Evolutionary conservation across 53 echinoderm and acorn worm species (phyloP).

Genomic region (Antedon mediterranea): DNA sequence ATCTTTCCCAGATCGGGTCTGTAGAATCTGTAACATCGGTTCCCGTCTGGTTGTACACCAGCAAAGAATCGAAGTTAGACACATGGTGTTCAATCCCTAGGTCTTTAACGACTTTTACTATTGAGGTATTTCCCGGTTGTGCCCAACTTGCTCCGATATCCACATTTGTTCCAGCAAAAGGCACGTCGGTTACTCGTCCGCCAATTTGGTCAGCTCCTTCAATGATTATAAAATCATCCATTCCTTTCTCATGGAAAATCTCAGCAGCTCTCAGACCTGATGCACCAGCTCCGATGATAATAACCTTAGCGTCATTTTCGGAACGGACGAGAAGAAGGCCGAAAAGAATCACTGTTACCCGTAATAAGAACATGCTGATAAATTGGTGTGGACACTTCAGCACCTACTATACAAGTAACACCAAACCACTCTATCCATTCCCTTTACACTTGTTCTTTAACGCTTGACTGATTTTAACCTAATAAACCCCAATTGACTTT

Average conservation of each 20-base stretch:
- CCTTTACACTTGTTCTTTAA: no score
- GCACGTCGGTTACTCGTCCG: slow-evolving; percentile 21
- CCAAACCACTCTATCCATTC: no score
- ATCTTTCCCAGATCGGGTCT: background rate
- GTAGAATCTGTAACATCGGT: slow-evolving; percentile 4
- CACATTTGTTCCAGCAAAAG: slow-evolving; percentile 22
- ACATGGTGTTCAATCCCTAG: slow-evolving; percentile 4
- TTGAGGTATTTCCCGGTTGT: slow-evolving; percentile 10
- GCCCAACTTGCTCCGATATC: slow-evolving; percentile 34
- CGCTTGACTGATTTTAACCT: no score
- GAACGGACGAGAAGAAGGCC: background rate
- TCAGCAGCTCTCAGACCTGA: slow-evolving; percentile 17
- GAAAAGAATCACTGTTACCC: background rate
- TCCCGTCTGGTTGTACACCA: slow-evolving; percentile 12
- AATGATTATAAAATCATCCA: slow-evolving; percentile 36
- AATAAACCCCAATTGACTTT: no score
- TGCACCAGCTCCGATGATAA: slow-evolving; percentile 24
- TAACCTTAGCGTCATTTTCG: slow-evolving; percentile 19
- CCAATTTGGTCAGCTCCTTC: slow-evolving; percentile 30
- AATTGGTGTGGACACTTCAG: no score
- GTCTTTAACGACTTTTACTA: background rate
- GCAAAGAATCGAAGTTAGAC: slow-evolving; percentile 2
- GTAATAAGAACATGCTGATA: background rate
- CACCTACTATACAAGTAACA: no score
- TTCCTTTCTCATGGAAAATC: slow-evolving; percentile 18